A percentile compares a stretch with the other conserved stretches of the same genome.
Evolutionary conservation across 2,113 vertebrate species (phyloP).

Genomic region (Lota lota): DNA sequence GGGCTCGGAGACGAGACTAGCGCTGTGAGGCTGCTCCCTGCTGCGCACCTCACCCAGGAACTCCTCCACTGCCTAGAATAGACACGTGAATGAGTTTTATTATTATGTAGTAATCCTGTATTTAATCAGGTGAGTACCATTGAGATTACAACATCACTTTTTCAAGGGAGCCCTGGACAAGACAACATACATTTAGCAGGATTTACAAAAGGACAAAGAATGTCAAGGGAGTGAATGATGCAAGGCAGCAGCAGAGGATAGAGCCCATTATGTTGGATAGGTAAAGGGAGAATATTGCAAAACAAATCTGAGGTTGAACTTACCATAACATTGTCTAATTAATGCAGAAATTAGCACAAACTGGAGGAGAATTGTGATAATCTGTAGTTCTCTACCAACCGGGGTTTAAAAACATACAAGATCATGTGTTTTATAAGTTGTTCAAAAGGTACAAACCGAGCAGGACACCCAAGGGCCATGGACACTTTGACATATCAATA

Average conservation of each 20-base stretch:
- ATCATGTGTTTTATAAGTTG: too few species aligned
- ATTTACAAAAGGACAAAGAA: not conserved
- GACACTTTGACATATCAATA: too few species aligned
- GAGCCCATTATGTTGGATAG: not conserved
- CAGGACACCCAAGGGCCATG: too few species aligned
- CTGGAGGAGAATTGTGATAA: too few species aligned
- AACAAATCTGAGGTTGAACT: not conserved
- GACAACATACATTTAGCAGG: not conserved
- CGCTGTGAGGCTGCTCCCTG: conserved; percentile 74
- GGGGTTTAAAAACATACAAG: too few species aligned
- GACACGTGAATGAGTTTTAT: conserved; percentile 5
- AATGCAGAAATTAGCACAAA: not conserved
- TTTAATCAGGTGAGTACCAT: too few species aligned
- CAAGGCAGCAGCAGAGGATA: not conserved
- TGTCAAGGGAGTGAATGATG: not conserved
- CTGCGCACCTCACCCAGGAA: conserved; percentile 75
- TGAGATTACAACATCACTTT: too few species aligned
- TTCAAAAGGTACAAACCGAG: too few species aligned
- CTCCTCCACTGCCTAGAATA: conserved; percentile 75
- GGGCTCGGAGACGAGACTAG: conserved; percentile 75
- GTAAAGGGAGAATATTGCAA: not conserved
- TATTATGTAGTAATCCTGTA: too few species aligned
- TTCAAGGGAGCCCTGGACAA: not conserved
- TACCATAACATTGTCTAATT: not conserved
- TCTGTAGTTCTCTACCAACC: too few species aligned